These are phyloP conservation scores for Dasypus novemcinctus DNA, from an alignment of 2,113 vertebrate species.

Conservation along the genomic window DNA sequence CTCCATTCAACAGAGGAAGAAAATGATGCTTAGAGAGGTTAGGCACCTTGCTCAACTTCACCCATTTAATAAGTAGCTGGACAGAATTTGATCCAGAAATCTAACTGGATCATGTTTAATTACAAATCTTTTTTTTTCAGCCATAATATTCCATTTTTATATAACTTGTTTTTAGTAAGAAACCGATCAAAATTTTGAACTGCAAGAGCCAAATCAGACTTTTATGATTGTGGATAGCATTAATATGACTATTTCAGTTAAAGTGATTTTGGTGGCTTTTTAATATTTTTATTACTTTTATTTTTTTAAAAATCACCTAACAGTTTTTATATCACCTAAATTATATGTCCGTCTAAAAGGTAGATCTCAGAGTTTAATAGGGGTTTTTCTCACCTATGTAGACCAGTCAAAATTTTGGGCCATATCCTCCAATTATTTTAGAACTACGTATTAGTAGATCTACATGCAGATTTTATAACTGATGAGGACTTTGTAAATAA, in stretches of 20 bases:
- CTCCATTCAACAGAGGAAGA: neutral
- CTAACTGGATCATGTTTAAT: neutral
- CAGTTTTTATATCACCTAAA: constrained; percentile 66
- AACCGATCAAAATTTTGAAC: constrained; percentile 21
- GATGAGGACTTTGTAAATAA: neutral
- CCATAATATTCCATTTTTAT: neutral
- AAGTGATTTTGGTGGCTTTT: constrained; percentile 44
- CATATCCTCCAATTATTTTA: neutral
- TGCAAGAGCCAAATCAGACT: constrained; percentile 33
- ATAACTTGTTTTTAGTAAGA: constrained; percentile 55
- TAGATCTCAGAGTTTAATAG: constrained; percentile 35
- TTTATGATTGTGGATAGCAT: constrained; percentile 59
- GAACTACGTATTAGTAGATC: neutral
- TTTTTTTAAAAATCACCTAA: neutral
- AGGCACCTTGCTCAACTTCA: neutral
- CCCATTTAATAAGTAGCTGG: neutral
- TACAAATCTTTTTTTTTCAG: neutral
- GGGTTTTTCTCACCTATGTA: neutral
- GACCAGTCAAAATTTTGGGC: neutral
- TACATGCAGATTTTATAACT: neutral
- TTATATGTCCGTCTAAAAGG: constrained; percentile 51
- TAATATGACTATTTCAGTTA: constrained; percentile 68
- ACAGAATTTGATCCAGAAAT: neutral
- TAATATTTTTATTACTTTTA: neutral
- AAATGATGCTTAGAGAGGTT: neutral